Evolutionary conservation across 2,797 vertebrate genomes (phyloP).

Genomic region (Stomatorhinus walkeri): DNA sequence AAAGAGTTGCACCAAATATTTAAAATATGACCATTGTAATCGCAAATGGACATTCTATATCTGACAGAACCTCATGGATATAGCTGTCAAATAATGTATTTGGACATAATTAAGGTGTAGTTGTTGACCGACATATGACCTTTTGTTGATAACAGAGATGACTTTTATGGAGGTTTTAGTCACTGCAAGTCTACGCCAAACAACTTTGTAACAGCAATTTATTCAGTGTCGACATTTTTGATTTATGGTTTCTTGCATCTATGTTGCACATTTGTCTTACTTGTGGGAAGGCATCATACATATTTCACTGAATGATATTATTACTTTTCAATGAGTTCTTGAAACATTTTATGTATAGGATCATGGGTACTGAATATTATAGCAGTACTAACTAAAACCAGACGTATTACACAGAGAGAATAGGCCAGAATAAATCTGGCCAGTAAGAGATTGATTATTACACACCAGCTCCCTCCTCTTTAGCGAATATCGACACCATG

Average conservation of each 20-base stretch:
- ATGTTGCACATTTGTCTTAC: not conserved
- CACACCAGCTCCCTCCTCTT: not conserved
- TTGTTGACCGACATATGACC: not conserved
- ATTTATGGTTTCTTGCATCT: conserved; percentile 5
- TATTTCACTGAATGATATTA: conserved; percentile 6
- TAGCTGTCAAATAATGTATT: not conserved
- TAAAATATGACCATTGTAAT: not conserved
- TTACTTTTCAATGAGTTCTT: not conserved
- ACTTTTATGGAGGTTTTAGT: not conserved
- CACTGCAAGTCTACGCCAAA: not conserved
- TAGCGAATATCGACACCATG: not conserved
- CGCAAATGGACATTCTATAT: not conserved
- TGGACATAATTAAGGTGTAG: not conserved
- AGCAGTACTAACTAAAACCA: not conserved
- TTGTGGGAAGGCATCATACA: not conserved
- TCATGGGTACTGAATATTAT: not conserved
- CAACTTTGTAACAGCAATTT: not conserved
- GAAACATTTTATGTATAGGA: not conserved
- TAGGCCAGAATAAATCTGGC: not conserved
- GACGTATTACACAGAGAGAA: not conserved
- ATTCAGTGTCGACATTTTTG: not conserved
- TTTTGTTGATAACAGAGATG: not conserved
- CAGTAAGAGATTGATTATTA: not conserved
- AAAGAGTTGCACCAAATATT: not conserved
- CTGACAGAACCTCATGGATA: not conserved